Conservation (phyloP, 2,113 vertebrate genomes). For the Misgurnus mizolepis region DNA sequence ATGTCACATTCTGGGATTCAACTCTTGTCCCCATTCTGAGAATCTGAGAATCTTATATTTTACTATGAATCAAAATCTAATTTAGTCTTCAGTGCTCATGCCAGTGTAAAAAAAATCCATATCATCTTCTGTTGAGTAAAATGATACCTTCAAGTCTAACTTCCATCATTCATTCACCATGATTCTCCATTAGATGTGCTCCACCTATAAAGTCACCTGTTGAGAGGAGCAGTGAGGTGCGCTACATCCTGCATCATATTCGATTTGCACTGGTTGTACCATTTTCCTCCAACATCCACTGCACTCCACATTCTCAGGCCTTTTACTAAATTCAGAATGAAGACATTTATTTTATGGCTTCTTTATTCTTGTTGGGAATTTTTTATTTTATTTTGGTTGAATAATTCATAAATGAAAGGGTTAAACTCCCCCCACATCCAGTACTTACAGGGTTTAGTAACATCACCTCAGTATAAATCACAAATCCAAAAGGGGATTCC, state of each 20-base stretch:
- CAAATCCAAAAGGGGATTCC: constrained; percentile 37
- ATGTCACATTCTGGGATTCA: background rate
- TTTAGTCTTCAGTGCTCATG: background rate
- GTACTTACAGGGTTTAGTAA: constrained; percentile 20
- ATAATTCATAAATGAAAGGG: background rate
- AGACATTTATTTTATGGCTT: constrained; percentile 1
- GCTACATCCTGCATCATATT: constrained; percentile 5
- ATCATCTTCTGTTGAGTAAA: constrained; percentile 41
- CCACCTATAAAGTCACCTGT: background rate
- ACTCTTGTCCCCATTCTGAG: constrained; percentile 27
- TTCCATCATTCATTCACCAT: constrained; percentile 28
- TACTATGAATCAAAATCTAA: constrained; percentile 26
- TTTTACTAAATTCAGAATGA: constrained; percentile 4
- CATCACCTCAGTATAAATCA: constrained; percentile 25
- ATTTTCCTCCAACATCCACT: background rate
- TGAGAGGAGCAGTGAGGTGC: constrained; percentile 6
- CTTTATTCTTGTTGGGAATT: background rate
- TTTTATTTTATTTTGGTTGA: constrained; percentile 3
- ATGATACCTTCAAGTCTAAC: constrained; percentile 23
- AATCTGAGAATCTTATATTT: constrained; percentile 25
- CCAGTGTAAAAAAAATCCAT: background rate
- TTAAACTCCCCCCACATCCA: background rate
- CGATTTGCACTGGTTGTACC: background rate
- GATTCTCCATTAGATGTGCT: constrained; percentile 9
- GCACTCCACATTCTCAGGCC: background rate